A percentile compares a stretch with the other conserved stretches of the same genome.
Evolutionary conservation across 2,797 vertebrate genomes (phyloP).

Genomic region (Crenichthys baileyi): DNA sequence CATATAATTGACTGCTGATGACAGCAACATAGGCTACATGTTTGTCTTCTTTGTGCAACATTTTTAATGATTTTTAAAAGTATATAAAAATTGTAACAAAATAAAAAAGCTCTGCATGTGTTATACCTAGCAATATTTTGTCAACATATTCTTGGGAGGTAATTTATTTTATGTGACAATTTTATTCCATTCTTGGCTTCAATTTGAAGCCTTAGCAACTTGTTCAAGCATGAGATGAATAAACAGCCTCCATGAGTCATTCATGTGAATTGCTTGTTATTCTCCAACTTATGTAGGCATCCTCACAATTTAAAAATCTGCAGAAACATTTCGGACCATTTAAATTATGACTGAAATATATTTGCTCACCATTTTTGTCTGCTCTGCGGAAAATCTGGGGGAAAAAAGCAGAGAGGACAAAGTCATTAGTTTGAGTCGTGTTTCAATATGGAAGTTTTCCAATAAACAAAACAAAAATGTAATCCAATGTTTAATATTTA

Average conservation of each 20-base stretch:
- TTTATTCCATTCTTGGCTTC: constrained; percentile 21
- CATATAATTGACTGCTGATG: too few relatives aligned
- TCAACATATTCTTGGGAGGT: constrained; percentile 21
- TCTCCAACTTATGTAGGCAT: constrained; percentile 18
- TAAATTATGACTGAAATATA: constrained; percentile 16
- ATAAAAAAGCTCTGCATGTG: constrained; percentile 5
- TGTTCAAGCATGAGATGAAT: constrained; percentile 30
- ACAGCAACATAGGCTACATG: too few relatives aligned
- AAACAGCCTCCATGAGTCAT: constrained; percentile 34
- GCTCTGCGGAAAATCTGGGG: constrained; percentile 96
- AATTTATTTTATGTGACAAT: constrained; percentile 35
- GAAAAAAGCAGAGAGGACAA: constrained; percentile 1
- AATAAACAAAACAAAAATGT: constrained; percentile 7
- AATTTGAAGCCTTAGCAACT: constrained; percentile 39
- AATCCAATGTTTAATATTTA: neutral
- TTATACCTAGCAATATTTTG: constrained; percentile 34
- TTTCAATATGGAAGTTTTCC: constrained; percentile 7
- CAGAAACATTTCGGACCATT: constrained; percentile 34
- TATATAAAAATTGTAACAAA: too few relatives aligned
- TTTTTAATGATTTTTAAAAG: too few relatives aligned
- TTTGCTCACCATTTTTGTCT: constrained; percentile 95
- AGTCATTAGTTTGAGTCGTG: constrained; percentile 19
- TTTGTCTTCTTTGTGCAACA: too few relatives aligned
- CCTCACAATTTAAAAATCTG: constrained; percentile 24
- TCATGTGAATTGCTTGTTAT: constrained; percentile 39